Evolutionary conservation across 2,113 vertebrate genomes (phyloP).

Genomic region (Prinia subflava): DNA sequence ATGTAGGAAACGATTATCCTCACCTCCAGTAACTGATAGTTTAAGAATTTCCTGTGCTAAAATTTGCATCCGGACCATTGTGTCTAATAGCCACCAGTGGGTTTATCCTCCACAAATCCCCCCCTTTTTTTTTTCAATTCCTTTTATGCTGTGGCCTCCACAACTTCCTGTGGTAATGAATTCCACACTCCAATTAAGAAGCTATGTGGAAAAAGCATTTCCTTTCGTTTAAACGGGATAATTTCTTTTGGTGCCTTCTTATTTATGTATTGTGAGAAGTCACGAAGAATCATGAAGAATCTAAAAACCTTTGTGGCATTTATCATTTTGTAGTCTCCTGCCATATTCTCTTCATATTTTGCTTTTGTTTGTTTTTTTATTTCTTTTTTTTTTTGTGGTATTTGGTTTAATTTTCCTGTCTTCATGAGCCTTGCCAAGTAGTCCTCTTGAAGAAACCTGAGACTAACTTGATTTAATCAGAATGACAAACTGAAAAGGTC

Average conservation of each 20-base stretch:
- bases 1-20: not conserved
- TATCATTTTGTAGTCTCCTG: not conserved
- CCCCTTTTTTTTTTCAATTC: not conserved
- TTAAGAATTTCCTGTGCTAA: constrained; percentile 36
- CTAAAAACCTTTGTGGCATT: not conserved
- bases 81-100: not conserved
- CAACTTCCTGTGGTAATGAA: constrained; percentile 23
- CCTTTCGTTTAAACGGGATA: not conserved
- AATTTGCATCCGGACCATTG: constrained; percentile 9
- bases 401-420: not conserved
- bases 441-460: not conserved
- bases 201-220: constrained; percentile 23
- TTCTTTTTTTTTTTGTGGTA: not conserved
- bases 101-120: not conserved
- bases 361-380: not conserved
- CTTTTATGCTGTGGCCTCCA: not conserved
- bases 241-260: not conserved
- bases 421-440: not conserved
- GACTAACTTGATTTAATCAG: not conserved
- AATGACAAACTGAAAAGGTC: not conserved
- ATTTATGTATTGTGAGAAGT: not conserved
- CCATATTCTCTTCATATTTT: not conserved
- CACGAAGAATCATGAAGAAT: not conserved
- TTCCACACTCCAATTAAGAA: not conserved
- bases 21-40: not conserved